Evolutionary conservation across 2,888 invertebrate species (phyloP), one percentile per base, ranked within the genome.

Genomic region (Patella pellucida): DNA sequence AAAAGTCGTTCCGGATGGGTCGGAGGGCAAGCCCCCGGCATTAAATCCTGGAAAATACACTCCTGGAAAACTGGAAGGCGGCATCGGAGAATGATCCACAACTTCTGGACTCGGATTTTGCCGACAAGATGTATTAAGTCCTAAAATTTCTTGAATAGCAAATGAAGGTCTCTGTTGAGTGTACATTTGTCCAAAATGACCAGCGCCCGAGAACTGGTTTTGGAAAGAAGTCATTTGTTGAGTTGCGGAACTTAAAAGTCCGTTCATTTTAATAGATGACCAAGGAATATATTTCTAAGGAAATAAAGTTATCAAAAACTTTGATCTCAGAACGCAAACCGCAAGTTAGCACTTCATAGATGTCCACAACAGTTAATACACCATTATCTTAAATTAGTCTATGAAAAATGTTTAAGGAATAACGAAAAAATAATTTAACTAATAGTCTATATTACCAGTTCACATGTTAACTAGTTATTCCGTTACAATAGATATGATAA

Each of bases 101-200:
- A 83, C 71, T 31, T 86, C 86, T 11, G 86, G 84, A 56, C 83
- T 84, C 19, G 81, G 80, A 68, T 82, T 84, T 71, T 85, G 85
- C 52, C 85, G 82, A 76, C 85, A 85, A 16, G 82, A 79, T 52
- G 79, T 92, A 31, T 81, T 80, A n/a, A 87, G 80, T 9, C 96
- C 96, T 85, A 96, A 93, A 86, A 96, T 93, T 92, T 96, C 96
- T 91, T 96, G 96, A 88, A 96, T 96, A 82, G 95, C 96, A 92
- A 96, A 96, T 71, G 96, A 96, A 81, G 95, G 95, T 84, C 95
- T 92, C 92, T 96, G 95, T 86, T 95, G 95, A 11, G 80, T 76
- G 74, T 85, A 85, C 82, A 86, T 82, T 72, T 83, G 85, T 62
- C 84, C 79, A 71, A 84, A 83, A 75, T 82, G 82, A 74, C 84